Conservation (phyloP, 1,140 invertebrate genomes). For the Lasioglossum albipes region DNA sequence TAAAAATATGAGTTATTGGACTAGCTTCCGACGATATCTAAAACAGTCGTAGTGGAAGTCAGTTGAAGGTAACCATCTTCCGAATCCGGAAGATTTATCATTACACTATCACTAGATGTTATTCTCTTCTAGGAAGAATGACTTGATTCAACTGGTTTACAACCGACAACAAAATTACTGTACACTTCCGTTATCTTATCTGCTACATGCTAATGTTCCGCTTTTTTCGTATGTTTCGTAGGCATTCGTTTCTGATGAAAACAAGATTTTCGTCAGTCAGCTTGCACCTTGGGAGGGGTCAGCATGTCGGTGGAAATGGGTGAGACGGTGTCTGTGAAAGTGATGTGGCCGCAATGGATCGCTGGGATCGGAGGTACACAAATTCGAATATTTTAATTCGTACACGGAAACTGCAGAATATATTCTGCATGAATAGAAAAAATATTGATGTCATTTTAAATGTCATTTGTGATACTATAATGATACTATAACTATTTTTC, state of each 20-base stretch:
- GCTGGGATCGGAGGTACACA: conserved; percentile 52
- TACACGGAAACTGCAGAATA: too few species aligned
- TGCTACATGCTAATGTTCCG: background rate
- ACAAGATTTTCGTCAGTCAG: background rate
- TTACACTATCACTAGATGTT: too few species aligned
- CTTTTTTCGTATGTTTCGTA: background rate
- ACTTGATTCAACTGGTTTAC: too few species aligned
- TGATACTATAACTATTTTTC: too few species aligned
- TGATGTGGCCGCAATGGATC: conserved; percentile 56
- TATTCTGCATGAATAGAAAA: too few species aligned
- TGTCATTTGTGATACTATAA: too few species aligned
- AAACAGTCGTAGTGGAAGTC: too few species aligned
- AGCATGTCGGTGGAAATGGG: conserved; percentile 5
- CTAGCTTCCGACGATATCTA: too few species aligned
- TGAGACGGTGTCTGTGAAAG: background rate
- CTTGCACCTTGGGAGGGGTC: background rate
- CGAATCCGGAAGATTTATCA: too few species aligned
- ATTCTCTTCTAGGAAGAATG: too few species aligned
- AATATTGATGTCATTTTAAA: too few species aligned
- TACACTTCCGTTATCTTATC: conserved; percentile 21
- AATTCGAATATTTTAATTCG: background rate
- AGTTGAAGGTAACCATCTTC: too few species aligned
- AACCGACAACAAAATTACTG: background rate
- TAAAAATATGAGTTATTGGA: background rate
- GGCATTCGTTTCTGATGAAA: background rate